A percentile compares a stretch with the other conserved stretches of the same genome.
Conservation (phyloP, 2,888 invertebrate species). For the Rosalia funebris region DNA sequence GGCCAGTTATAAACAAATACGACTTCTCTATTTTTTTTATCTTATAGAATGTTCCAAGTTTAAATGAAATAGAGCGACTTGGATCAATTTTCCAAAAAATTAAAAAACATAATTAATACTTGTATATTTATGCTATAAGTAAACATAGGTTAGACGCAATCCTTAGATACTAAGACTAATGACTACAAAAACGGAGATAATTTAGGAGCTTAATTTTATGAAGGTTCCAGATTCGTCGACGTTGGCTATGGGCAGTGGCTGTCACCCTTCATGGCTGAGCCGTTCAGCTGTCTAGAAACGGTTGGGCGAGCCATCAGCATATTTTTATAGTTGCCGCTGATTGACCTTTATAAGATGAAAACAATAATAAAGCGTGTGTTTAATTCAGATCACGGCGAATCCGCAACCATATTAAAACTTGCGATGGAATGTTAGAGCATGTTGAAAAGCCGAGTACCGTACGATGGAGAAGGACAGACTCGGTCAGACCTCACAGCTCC, state of each 20-base stretch:
- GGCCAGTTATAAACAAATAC: no score
- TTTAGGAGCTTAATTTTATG: slow-evolving; percentile 7
- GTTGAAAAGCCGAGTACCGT: slow-evolving; percentile 50
- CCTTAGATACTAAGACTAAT: no score
- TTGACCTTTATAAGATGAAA: slow-evolving; percentile 41
- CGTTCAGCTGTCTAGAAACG: slow-evolving; percentile 18
- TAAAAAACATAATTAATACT: no score
- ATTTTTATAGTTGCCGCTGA: slow-evolving; percentile 43
- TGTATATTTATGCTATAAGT: no score
- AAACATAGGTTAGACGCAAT: no score
- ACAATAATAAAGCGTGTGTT: slow-evolving; percentile 42
- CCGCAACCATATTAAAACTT: slow-evolving; percentile 55
- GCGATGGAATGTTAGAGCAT: slow-evolving; percentile 54
- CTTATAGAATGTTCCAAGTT: no score
- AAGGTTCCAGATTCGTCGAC: slow-evolving; percentile 10
- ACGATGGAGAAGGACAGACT: slow-evolving; percentile 39
- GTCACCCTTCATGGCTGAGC: slow-evolving; percentile 19
- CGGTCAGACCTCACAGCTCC: slow-evolving; percentile 24
- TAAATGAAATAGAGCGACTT: no score
- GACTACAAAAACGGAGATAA: no score
- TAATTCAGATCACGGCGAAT: slow-evolving; percentile 49
- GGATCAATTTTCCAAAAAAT: no score
- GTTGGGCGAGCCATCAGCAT: slow-evolving; percentile 33
- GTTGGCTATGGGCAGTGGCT: slow-evolving; percentile 7
- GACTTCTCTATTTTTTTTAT: no score